phyloP scores from a whole-genome alignment of 2,888 invertebrate species.

The Ornithoptera alexandrae region DNA sequence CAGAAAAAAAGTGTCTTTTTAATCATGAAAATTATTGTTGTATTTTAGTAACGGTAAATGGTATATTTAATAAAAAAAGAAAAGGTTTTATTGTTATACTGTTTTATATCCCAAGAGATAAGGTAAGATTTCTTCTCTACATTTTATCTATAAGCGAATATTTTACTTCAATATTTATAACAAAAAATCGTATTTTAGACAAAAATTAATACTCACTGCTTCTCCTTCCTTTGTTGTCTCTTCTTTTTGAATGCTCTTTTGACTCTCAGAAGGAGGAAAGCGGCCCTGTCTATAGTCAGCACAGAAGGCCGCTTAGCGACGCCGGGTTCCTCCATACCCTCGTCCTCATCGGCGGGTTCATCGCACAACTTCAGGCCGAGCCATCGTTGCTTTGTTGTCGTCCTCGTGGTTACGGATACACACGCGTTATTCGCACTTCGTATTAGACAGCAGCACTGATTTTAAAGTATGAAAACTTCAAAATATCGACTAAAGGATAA shows the following conservation, averaged over 20 bases:
- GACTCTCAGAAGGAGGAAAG: conserved; percentile 91
- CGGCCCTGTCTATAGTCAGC: conserved; percentile 92
- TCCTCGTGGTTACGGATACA: conserved; percentile 58
- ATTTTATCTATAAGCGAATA: no score
- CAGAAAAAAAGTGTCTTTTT: no score
- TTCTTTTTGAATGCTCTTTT: conserved; percentile 95
- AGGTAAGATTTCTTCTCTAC: no score
- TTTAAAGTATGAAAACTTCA: background rate
- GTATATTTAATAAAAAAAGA: no score
- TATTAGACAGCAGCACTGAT: background rate
- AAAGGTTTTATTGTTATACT: no score
- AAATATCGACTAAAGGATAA: background rate
- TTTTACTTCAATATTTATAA: no score
- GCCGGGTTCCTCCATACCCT: conserved; percentile 72
- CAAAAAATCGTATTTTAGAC: no score
- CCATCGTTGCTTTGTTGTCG: conserved; percentile 72
- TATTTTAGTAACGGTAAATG: no score
- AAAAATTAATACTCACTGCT: conserved; percentile 82
- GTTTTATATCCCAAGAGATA: no score
- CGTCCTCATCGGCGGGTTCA: conserved; percentile 64
- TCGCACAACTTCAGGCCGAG: conserved; percentile 79
- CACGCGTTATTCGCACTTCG: conserved; percentile 33
- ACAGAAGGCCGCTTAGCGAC: conserved; percentile 81
- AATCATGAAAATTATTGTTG: no score
- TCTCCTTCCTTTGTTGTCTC: conserved; percentile 91